Evolutionary conservation across 2,113 vertebrate genomes (phyloP), one percentile per base, ranked within the genome.

Genomic region (Aphelocoma coerulescens): DNA sequence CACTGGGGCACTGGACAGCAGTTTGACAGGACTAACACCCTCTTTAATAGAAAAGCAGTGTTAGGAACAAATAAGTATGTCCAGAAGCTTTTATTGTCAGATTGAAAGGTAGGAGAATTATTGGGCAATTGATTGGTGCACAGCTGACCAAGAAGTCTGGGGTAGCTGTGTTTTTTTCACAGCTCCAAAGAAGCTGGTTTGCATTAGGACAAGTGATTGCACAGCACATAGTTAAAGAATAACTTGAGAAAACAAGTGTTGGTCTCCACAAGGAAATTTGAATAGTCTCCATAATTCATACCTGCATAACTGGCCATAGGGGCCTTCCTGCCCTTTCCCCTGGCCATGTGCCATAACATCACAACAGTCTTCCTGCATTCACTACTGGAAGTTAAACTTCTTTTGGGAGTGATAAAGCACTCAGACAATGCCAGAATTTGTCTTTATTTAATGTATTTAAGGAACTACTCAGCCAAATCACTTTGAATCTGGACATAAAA

Each of bases 271-370:
- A 91, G 62, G 57, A 83, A 85, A 61, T 61, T 76, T 44, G 78
- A 84, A 91, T 7, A 19, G 16, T 17, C 44, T 73, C n/a, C 4
- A 0, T 59, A 91, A 69, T 61, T 86, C 51, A 69, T 35, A 85
- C 5, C 33, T 65, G 37, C 32, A 52, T 44, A 83, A 76, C 11
- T 72, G 46, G 44, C 44, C 54, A 11, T 18, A 44, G 1, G 6
- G 43, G 27, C 43, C 32, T 65, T 68, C 65, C 61, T 57, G 66
- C 21, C 32, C 33, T 16, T 65, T 69, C 3, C 30, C 14, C 13
- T 3, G 2, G 21, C 19, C 2, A 1, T 1, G 4, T 6, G 5
- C 33, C 33, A 18, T 39, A 46, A 82, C 43, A 44, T 11, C 4
- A 4, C 41, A 76, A 39, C 27, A 76, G 17, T 28, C n/a, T 27